These are phyloP conservation scores for Hylaea fasciaria DNA, from an alignment of 2,888 invertebrate species.

Conservation along the genomic window DNA sequence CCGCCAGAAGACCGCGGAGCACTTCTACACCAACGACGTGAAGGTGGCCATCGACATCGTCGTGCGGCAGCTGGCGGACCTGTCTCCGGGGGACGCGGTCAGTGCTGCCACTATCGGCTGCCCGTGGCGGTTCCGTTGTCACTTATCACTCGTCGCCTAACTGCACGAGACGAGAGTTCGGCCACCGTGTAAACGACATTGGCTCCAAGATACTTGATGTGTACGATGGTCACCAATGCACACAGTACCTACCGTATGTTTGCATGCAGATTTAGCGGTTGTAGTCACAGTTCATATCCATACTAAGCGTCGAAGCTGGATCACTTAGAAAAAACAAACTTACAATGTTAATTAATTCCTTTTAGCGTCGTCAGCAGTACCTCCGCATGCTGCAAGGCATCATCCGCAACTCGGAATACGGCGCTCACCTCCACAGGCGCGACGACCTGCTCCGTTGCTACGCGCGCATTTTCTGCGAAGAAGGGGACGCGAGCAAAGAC, in stretches of 20 bases:
- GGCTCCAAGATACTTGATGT: no score
- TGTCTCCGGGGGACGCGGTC: constrained; percentile 94
- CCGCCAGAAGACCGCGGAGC: constrained; percentile 90
- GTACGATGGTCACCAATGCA: no score
- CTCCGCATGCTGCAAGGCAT: constrained; percentile 92
- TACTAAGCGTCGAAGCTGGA: background rate
- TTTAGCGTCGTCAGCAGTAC: constrained; percentile 90
- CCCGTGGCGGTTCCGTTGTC: no score
- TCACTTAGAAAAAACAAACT: no score
- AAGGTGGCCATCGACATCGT: constrained; percentile 97
- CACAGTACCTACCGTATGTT: no score
- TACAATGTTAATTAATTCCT: constrained; percentile 4
- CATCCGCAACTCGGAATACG: constrained; percentile 92
- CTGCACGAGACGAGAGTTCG: no score
- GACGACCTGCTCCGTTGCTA: constrained; percentile 94
- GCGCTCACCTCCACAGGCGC: constrained; percentile 90
- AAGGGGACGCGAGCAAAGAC: constrained; percentile 88
- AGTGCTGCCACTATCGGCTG: constrained; percentile 7
- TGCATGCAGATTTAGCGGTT: no score
- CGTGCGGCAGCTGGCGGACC: constrained; percentile 94
- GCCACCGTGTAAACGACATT: no score
- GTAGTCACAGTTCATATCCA: no score
- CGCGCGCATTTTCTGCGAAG: constrained; percentile 94
- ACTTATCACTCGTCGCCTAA: no score
- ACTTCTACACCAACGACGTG: constrained; percentile 98